Evolutionary conservation across 2,797 vertebrate genomes (phyloP).

Genomic region (Epinephelus coioides): DNA sequence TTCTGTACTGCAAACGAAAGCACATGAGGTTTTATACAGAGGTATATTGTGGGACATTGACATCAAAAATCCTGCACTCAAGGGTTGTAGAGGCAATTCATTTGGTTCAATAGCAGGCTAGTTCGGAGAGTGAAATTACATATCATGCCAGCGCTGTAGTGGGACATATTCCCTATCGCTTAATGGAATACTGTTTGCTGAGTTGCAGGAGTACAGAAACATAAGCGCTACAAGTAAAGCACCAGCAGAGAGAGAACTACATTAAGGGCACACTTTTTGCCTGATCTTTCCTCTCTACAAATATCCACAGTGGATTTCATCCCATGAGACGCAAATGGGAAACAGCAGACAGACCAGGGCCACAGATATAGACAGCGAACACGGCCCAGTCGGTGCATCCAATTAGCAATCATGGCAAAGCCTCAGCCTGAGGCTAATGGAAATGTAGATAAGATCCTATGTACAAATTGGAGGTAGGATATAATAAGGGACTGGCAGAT

Average conservation of each 20-base stretch:
- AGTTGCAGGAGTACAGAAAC: constrained; percentile 23
- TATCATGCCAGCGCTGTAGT: constrained; percentile 29
- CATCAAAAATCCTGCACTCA: constrained; percentile 28
- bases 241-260: constrained; percentile 2
- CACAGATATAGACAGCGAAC: constrained; percentile 44
- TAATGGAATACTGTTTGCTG: constrained; percentile 38
- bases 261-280: constrained; percentile 11
- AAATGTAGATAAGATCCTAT: constrained; percentile 78
- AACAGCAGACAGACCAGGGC: constrained; percentile 53
- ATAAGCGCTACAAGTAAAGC: constrained; percentile 16
- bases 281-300: constrained; percentile 35
- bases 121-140: constrained; percentile 57
- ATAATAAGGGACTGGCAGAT: constrained; percentile 71
- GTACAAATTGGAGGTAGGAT: constrained; percentile 74
- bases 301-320: constrained; percentile 44
- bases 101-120: constrained; percentile 44
- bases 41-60: background rate
- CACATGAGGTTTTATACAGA: constrained; percentile 5
- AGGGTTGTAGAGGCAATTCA: constrained; percentile 38
- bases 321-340: constrained; percentile 46
- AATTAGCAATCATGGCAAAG: constrained; percentile 75
- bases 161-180: constrained; percentile 35
- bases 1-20: constrained; percentile 14
- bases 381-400: constrained; percentile 44
- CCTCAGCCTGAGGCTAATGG: constrained; percentile 69